These are phyloP conservation scores for Lycia hirtaria DNA, from an alignment of 2,888 invertebrate genomes.

Conservation along the genomic window DNA sequence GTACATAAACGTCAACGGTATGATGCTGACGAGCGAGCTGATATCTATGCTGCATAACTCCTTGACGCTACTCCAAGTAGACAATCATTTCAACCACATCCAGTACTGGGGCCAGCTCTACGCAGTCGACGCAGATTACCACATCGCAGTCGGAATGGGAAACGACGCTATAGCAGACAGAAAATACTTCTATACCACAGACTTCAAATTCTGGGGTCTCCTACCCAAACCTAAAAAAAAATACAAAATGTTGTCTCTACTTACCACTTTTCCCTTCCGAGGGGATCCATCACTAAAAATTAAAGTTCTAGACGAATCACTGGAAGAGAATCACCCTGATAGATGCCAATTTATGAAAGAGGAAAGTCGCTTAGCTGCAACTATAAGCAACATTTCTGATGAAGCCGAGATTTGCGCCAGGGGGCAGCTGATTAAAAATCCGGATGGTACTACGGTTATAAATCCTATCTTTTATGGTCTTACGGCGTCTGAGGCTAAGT, in stretches of 20 bases:
- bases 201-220: constrained; percentile 89
- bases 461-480: constrained; percentile 90
- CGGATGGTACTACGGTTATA: constrained; percentile 89
- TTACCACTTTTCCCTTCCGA: constrained; percentile 78
- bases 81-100: constrained; percentile 92
- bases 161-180: constrained; percentile 90
- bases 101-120: constrained; percentile 95
- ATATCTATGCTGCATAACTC: constrained; percentile 91
- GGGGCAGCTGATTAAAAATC: constrained; percentile 90
- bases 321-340: constrained; percentile 70
- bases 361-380: constrained; percentile 91
- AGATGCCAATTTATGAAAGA: constrained; percentile 88
- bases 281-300: constrained; percentile 82
- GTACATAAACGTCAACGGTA: constrained; percentile 85
- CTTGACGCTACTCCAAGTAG: constrained; percentile 90
- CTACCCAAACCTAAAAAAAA: constrained; percentile 76
- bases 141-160: constrained; percentile 92
- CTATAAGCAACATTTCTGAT: constrained; percentile 88
- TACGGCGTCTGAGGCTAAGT: constrained; percentile 86
- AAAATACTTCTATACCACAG: constrained; percentile 91
- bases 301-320: constrained; percentile 76
- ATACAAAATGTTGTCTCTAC: constrained; percentile 69
- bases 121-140: constrained; percentile 92
- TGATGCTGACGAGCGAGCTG: constrained; percentile 90
- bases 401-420: constrained; percentile 92